Evolutionary conservation across 2,113 vertebrate species (phyloP).

Genomic region (Prochilodus magdalenae): DNA sequence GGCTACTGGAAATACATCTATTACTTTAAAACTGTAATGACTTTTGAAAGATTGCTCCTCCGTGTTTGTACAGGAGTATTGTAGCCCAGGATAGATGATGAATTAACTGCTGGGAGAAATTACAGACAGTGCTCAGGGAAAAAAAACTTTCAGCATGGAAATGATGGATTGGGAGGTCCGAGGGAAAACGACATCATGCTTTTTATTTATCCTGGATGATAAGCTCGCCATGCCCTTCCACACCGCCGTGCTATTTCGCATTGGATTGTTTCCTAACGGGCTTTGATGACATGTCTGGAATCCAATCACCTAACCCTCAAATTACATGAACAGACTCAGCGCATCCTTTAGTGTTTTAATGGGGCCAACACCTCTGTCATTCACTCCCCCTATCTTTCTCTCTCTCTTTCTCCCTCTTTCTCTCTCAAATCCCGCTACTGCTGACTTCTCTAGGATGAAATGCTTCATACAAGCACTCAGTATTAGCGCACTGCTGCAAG

Average conservation of each 20-base stretch:
- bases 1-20: slow-evolving; percentile 56
- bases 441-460: slow-evolving; percentile 8
- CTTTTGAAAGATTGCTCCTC: slow-evolving; percentile 76
- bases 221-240: slow-evolving; percentile 67
- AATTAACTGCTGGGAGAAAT: slow-evolving; percentile 82
- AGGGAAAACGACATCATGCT: slow-evolving; percentile 67
- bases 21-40: slow-evolving; percentile 71
- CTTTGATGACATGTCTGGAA: slow-evolving; percentile 74
- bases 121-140: slow-evolving; percentile 68
- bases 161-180: slow-evolving; percentile 71
- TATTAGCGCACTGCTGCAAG: not conserved
- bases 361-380: slow-evolving; percentile 64
- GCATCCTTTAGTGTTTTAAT: slow-evolving; percentile 60
- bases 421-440: slow-evolving; percentile 24
- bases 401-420: slow-evolving; percentile 41
- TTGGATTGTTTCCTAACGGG: slow-evolving; percentile 74
- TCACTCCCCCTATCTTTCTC: slow-evolving; percentile 11
- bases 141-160: slow-evolving; percentile 59
- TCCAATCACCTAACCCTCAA: slow-evolving; percentile 69
- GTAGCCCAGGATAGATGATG: slow-evolving; percentile 72
- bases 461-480: slow-evolving; percentile 12
- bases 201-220: slow-evolving; percentile 74
- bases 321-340: slow-evolving; percentile 63
- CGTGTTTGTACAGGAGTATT: slow-evolving; percentile 65
- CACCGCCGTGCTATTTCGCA: slow-evolving; percentile 57